These are phyloP conservation scores for Solen grandis DNA, from an alignment of 1,140 invertebrate species.

Conservation along the genomic window DNA sequence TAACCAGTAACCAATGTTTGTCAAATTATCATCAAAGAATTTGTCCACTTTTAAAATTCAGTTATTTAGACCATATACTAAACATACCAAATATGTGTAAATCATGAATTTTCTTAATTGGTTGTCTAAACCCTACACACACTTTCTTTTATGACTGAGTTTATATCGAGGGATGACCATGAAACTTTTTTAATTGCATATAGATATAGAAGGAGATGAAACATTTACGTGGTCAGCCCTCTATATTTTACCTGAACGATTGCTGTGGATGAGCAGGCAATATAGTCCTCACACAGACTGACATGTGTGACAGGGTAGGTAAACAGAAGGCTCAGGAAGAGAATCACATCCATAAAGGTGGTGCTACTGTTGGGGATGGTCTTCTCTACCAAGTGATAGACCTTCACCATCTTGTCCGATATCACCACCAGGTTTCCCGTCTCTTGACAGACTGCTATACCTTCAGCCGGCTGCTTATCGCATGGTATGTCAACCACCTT, in stretches of 20 bases:
- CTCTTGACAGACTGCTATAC: constrained; percentile 40
- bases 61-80: too few species aligned
- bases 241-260: constrained; percentile 48
- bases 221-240: too few species aligned
- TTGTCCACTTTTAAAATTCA: too few species aligned
- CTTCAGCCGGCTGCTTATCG: constrained; percentile 11
- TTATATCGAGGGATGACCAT: too few species aligned
- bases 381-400: constrained; percentile 51
- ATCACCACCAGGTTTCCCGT: constrained; percentile 43
- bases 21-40: too few species aligned
- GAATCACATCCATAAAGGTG: constrained; percentile 39
- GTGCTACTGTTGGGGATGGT: constrained; percentile 42
- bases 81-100: too few species aligned
- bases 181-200: too few species aligned
- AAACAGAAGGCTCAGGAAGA: constrained; percentile 34
- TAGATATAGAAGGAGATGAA: too few species aligned
- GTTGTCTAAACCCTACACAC: too few species aligned
- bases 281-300: constrained; percentile 42
- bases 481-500: constrained; percentile 44
- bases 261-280: constrained; percentile 9
- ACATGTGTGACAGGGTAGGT: constrained; percentile 10
- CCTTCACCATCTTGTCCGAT: background rate
- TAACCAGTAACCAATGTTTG: too few species aligned
- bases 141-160: too few species aligned
- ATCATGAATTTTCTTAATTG: too few species aligned